Evolutionary conservation across 2,888 invertebrate species (phyloP), one percentile per base, ranked within the genome.

Genomic region (Merodon equestris): DNA sequence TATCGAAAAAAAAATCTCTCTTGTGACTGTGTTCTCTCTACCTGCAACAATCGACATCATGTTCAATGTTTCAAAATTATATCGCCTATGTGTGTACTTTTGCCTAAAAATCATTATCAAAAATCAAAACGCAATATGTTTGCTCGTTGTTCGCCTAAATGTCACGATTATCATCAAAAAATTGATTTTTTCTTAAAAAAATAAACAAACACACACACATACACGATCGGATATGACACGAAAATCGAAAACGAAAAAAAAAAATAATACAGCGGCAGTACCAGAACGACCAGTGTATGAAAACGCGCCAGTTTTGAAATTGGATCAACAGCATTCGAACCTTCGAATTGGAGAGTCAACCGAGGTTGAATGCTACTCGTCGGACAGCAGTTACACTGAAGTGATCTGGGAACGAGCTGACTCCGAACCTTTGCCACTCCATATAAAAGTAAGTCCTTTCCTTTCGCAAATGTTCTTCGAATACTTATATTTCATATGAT

Each of bases 321-420:
- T 89, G 81, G 87, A 88, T 82, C 88, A 88, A 63, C 87, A 88
- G 56, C 84, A 85, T 12, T 86, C 88, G 7, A 84, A 83, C 5
- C 66, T 89, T 15, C 84, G 82, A 18, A 83, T 85, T 3, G 89
- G 89, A n/a, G 88, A 89, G 48, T 87, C 87, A 19, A 87, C 88
- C 27, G 86, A 87, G 81, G 88, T 89, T 15, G 89, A 89, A 81
- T 89, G 89, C 81, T 86, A 86, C 72, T 86, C 89, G 17, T 85
- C 87, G 45, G 86, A 85, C 64, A 85, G 85, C 58, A 86, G 84
- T 81, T 87, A 86, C 68, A 84, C 86, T 83, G 72, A 87, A 48
- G 86, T 89, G 4, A 74, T 87, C 34, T 89, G 89, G 89, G 88
- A 88, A 72, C 84, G 87, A 42, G 83, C 86, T 36, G 88, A 88